These are phyloP conservation scores for Origma solitaria DNA, from an alignment of 2,113 vertebrate species.

Conservation along the genomic window DNA sequence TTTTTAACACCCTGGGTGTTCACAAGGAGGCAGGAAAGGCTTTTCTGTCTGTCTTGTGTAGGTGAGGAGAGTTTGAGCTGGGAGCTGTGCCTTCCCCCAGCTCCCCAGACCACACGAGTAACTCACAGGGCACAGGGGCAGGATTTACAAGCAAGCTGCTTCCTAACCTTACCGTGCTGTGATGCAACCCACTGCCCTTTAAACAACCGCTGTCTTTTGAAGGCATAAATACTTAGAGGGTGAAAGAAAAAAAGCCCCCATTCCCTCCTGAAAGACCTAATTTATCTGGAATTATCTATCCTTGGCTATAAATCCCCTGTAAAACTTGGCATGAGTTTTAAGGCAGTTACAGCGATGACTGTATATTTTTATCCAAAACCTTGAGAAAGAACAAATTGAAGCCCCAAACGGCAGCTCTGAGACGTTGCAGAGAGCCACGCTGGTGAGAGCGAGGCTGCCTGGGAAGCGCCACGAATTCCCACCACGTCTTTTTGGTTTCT, in stretches of 20 bases:
- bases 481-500: background rate
- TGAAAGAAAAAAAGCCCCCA: background rate
- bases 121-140: background rate
- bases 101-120: background rate
- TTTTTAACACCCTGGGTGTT: background rate
- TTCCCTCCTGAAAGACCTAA: slow-evolving; percentile 16
- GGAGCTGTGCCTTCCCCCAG: background rate
- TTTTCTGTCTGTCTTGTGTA: background rate
- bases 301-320: slow-evolving; percentile 33
- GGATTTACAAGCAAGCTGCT: background rate
- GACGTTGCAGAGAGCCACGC: background rate
- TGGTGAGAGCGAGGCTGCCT: background rate
- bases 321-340: slow-evolving; percentile 32
- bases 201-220: background rate
- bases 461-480: background rate
- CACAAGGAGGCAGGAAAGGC: rapidly evolving
- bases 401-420: background rate
- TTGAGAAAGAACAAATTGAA: background rate
- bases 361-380: slow-evolving; percentile 17
- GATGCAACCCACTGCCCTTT: background rate
- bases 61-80: background rate
- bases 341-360: background rate
- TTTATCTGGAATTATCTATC: slow-evolving; percentile 41
- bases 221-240: background rate
- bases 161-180: background rate